Evolutionary conservation across 2,888 invertebrate genomes (phyloP).

Genomic region (Synergus itoensis): DNA sequence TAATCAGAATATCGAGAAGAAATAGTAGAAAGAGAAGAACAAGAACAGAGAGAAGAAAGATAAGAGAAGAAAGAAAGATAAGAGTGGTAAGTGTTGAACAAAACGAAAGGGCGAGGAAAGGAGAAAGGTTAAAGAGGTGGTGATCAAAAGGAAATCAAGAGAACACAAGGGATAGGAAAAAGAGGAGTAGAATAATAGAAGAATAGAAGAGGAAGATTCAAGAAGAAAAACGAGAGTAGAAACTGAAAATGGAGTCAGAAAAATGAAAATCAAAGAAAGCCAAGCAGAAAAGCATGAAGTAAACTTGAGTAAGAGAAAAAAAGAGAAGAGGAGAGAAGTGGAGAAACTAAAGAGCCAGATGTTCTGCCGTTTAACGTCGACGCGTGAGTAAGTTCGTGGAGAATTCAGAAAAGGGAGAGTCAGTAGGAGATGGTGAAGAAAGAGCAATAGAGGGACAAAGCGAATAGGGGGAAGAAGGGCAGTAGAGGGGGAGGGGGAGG

Average conservation of each 20-base stretch:
- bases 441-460: constrained; percentile 49
- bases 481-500: constrained; percentile 47
- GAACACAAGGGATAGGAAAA: neutral
- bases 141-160: neutral
- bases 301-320: constrained; percentile 15
- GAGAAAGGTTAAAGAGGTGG: neutral
- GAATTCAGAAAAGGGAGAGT: constrained; percentile 67
- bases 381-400: constrained; percentile 71
- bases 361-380: constrained; percentile 64
- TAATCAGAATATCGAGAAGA: neutral
- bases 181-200: neutral
- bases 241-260: neutral
- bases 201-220: neutral
- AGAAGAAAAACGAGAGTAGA: neutral
- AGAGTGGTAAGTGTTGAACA: constrained; percentile 19
- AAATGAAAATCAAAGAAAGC: neutral
- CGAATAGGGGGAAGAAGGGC: constrained; percentile 50
- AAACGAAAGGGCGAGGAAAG: neutral
- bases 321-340: constrained; percentile 39
- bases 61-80: constrained; percentile 74
- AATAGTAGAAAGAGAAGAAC: neutral
- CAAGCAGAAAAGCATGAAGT: neutral
- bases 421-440: constrained; percentile 46
- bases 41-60: constrained; percentile 56
- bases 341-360: constrained; percentile 59